phyloP scores from a whole-genome alignment of 2,888 invertebrate species.

The Cheilosia soror region DNA sequence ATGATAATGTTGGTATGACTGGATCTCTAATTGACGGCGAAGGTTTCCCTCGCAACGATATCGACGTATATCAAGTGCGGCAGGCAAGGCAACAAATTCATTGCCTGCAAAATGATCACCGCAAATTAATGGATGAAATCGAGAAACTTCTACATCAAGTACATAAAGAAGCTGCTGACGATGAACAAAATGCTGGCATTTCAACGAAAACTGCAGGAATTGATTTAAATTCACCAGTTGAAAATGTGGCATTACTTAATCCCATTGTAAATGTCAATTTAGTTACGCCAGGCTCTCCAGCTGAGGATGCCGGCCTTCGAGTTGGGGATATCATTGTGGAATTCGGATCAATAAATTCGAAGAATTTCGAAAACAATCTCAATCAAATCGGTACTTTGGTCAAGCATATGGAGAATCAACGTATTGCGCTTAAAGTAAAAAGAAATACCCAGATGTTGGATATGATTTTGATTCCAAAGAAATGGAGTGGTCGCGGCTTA shows the following conservation, averaged over 20 bases:
- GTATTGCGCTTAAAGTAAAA: slow-evolving; percentile 85
- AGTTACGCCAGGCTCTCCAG: slow-evolving; percentile 91
- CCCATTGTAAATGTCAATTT: slow-evolving; percentile 89
- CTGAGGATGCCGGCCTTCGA: slow-evolving; percentile 90
- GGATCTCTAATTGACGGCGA: slow-evolving; percentile 93
- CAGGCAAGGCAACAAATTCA: slow-evolving; percentile 94
- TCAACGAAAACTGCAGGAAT: slow-evolving; percentile 77
- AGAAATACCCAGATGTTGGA: slow-evolving; percentile 85
- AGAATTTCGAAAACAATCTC: slow-evolving; percentile 88
- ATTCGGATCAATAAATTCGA: slow-evolving; percentile 90
- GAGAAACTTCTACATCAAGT: slow-evolving; percentile 88
- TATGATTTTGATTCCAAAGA: slow-evolving; percentile 88
- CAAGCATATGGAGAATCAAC: slow-evolving; percentile 85
- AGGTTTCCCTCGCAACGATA: slow-evolving; percentile 94
- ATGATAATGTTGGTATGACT: slow-evolving; percentile 91
- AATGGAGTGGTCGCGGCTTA: slow-evolving; percentile 91
- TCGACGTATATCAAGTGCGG: slow-evolving; percentile 96
- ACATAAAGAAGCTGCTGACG: slow-evolving; percentile 84
- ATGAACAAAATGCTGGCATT: slow-evolving; percentile 75
- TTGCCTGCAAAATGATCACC: slow-evolving; percentile 96
- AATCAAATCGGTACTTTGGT: slow-evolving; percentile 89
- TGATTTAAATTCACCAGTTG: slow-evolving; percentile 71
- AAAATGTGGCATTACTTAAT: slow-evolving; percentile 70
- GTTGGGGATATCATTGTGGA: slow-evolving; percentile 89
- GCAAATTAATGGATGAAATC: slow-evolving; percentile 92